Conservation (phyloP, 2,113 vertebrate genomes). For the Todiramphus chloris region DNA sequence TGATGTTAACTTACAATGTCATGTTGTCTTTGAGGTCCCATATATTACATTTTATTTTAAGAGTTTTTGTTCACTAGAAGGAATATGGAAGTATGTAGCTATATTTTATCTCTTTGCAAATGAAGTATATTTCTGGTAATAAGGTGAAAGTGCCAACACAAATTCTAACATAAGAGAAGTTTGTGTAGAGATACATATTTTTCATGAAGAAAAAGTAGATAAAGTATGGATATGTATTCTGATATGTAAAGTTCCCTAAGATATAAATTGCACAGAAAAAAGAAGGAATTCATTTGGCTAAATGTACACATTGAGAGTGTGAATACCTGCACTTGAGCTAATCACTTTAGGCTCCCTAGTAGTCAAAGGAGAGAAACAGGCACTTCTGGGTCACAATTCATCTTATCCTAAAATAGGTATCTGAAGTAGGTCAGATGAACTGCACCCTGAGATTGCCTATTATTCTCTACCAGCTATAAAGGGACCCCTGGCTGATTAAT, state of each 20-base stretch:
- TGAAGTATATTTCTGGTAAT: background rate
- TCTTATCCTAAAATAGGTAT: slow-evolving; percentile 56
- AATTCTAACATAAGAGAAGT: background rate
- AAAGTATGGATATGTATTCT: background rate
- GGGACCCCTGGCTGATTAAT: slow-evolving; percentile 40
- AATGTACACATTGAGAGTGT: background rate
- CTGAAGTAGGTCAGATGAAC: slow-evolving; percentile 63
- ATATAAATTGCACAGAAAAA: slow-evolving; percentile 9
- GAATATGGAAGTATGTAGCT: background rate
- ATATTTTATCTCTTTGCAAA: background rate
- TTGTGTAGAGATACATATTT: background rate
- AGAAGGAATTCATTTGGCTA: slow-evolving; percentile 5
- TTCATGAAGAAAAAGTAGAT: background rate
- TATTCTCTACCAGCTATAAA: slow-evolving; percentile 38
- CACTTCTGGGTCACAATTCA: slow-evolving; percentile 60
- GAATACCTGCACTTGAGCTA: slow-evolving; percentile 15
- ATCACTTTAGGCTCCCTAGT: slow-evolving; percentile 4
- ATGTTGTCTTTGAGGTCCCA: background rate
- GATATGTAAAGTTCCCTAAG: background rate
- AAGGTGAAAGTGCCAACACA: background rate
- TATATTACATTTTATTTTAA: background rate
- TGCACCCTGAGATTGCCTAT: slow-evolving; percentile 36
- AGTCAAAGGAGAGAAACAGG: slow-evolving; percentile 44
- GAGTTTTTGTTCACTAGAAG: background rate
- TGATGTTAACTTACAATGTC: background rate